Base-by-base conservation (phyloP, 2,888 invertebrate genomes). In the Achlya flavicornis region DNA sequence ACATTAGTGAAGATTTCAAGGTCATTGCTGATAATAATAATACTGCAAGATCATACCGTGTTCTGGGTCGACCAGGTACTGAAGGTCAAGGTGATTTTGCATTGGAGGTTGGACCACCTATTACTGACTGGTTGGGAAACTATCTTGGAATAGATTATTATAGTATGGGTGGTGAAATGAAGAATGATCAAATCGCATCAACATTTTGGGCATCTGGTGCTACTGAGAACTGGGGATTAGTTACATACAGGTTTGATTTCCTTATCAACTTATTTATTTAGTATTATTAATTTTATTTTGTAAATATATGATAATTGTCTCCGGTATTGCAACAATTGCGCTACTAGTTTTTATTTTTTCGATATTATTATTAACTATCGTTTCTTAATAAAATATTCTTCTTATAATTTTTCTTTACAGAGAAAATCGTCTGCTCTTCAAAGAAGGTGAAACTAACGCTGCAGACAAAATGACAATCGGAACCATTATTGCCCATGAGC, bases 401-500 rank as follows among this genome's bases (percentile, higher is more conserved):
- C 7, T 41, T 12, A 12, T 3, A 4, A 4, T 46, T 33, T 43
- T 62, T 58, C 63, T 71, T 69, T 78, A 53, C 62, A 94, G 94
- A 67, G 94, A 94, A 65, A 61, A 89, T 1, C 91, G 92, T 62
- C 84, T 94, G 0, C 80, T 94, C 0, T 89, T 90, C 64, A 83
- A 93, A 72, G 87, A 89, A 63, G 89, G 88, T 1, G 88, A 91
- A 71, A 92, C 92, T 0, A 93, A 89, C 65, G 89, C 83, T 0
- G 60, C 83, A 14, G 91, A 92, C 66, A 90, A 89, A 70, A 83
- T 90, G 83, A 65, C 79, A 66, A 93, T 95, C 58, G 95, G 89
- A 1, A 95, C 94, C 0, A 94, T 94, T 57, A 92, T 94, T 14
- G 90, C 95, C 0, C 95, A 95, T 73, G 95, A 95, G 76, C 89